Evolutionary conservation across 2,113 vertebrate genomes (phyloP), one percentile per base, ranked within the genome.

Genomic region (Burhinus bistriatus): DNA sequence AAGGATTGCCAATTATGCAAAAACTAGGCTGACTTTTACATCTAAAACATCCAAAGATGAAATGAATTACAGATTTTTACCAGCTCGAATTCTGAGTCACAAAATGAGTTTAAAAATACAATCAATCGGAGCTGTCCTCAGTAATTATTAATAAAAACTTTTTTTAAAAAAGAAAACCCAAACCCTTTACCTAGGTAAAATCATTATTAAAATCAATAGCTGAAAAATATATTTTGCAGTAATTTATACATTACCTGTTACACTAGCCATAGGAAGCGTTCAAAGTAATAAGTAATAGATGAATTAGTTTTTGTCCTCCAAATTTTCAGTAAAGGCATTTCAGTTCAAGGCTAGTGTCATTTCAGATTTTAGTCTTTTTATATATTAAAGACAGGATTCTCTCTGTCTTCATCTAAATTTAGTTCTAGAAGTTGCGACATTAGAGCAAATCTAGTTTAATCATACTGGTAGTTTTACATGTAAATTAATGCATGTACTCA

Each of bases 401-500:
- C 83, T 90, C 75, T 81, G 6, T 86, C 44, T 90, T 80, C 15
- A 34, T 73, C 45, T 83, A 88, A 83, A 88, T 92, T 78, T 96
- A 88, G 68, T 94, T 93, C 72, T 78, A 90, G 77, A 84, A 52
- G 30, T 89, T 94, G 47, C 71, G 80, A 84, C 51, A 84, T 80
- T 83, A 89, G 11, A 87, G 29, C 38, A 93, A 87, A 95, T 89
- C 71, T 83, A 58, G 47, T 64, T 92, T 86, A 96, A 88, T 89
- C 59, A 78, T 71, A 55, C 12, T 42, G 59, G 55, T 95, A 84
- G 69, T 92, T 97, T 95, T 95, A 87, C 83, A 89, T 89, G 77
- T 84, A 95, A 90, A 97, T 95, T 81, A 95, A 90, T 96, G 78
- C 82, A 83, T 70, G 64, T 91, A 78, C 64, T 89, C 69, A 87